These are phyloP conservation scores for Drosophila nigromelanica DNA, from an alignment of 1,140 invertebrate species.

Conservation along the genomic window DNA sequence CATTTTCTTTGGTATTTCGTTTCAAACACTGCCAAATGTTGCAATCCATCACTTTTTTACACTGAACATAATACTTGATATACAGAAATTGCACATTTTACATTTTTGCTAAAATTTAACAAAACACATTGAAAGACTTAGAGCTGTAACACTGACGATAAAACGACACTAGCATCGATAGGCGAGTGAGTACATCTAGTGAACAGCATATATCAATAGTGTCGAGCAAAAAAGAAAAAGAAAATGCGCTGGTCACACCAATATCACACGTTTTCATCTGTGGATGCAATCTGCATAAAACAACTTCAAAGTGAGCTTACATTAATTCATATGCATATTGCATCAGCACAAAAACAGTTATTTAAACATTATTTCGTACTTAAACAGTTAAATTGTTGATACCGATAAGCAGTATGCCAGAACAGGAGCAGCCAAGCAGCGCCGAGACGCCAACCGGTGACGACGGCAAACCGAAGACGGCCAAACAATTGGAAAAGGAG, in stretches of 20 bases:
- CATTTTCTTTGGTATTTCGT: constrained; percentile 1
- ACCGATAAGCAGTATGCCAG: constrained; percentile 44
- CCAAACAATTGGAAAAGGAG: constrained; percentile 95
- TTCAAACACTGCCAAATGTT: background rate
- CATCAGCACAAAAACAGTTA: constrained; percentile 27
- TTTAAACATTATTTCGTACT: constrained; percentile 2
- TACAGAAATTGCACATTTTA: constrained; percentile 25
- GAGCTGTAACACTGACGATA: constrained; percentile 32
- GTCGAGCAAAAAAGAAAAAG: background rate
- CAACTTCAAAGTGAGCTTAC: constrained; percentile 42
- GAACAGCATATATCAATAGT: constrained; percentile 16
- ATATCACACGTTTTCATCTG: constrained; percentile 77
- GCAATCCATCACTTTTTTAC: background rate
- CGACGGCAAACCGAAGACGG: constrained; percentile 88
- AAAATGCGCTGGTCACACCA: constrained; percentile 16
- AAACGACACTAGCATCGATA: constrained; percentile 15
- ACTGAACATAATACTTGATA: constrained; percentile 5
- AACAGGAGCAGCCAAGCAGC: constrained; percentile 31
- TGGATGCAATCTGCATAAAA: constrained; percentile 22
- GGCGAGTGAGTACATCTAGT: background rate
- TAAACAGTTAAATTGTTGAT: constrained; percentile 24
- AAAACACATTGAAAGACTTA: constrained; percentile 44
- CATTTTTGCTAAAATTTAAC: constrained; percentile 34
- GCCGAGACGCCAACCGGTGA: constrained; percentile 34
- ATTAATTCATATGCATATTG: constrained; percentile 27